Evolutionary conservation across 2,113 vertebrate genomes (phyloP).

Genomic region (Chamaea fasciata): DNA sequence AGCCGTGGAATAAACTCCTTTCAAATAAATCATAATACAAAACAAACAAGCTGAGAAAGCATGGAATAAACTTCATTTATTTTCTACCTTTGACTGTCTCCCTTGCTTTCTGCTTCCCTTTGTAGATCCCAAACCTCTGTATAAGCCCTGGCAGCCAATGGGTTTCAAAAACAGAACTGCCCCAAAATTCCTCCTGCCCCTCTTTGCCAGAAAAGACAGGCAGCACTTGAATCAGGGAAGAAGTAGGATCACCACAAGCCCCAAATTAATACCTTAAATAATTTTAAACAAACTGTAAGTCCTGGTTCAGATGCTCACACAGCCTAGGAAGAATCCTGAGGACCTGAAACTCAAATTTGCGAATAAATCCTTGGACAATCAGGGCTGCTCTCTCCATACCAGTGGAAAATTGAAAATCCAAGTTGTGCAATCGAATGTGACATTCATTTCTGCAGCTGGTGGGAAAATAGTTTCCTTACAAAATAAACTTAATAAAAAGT

Average conservation of each 20-base stretch:
- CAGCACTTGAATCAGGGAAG: not conserved
- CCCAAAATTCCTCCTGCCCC: not conserved
- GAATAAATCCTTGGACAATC: not conserved
- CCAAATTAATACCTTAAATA: not conserved
- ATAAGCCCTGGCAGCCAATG: not conserved
- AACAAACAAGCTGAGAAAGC: not conserved
- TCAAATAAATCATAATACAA: not conserved
- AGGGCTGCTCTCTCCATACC: not conserved
- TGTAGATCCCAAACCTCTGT: not conserved
- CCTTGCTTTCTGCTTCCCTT: not conserved
- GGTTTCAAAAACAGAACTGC: not conserved
- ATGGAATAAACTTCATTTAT: not conserved
- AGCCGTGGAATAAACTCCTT: not conserved
- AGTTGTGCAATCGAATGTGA: not conserved
- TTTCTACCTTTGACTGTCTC: not conserved
- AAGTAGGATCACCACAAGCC: not conserved
- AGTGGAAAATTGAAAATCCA: constrained; percentile 13
- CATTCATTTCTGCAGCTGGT: not conserved
- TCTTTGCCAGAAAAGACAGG: not conserved
- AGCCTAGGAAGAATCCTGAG: not conserved
- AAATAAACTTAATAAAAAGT: constrained; percentile 35
- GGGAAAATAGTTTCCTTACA: constrained; percentile 30
- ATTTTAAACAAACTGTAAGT: not conserved
- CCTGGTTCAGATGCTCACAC: not conserved
- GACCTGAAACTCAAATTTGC: not conserved